Percentiles rank a stretch among this genome's conserved stretches.
Conservation (phyloP, 2,113 vertebrate genomes). For the Prolemur simus region DNA sequence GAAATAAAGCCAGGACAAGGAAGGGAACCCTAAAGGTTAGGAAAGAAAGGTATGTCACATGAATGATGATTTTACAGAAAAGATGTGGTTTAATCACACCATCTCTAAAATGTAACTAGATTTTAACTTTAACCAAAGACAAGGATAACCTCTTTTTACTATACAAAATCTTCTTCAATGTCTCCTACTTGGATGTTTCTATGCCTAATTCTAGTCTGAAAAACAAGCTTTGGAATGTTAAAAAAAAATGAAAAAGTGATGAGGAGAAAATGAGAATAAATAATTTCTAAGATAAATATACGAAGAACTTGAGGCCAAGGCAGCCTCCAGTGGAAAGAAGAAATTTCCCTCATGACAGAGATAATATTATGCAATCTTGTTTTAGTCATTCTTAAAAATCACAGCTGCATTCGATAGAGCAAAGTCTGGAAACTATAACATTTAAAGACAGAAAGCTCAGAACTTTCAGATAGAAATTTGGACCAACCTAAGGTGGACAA, state of each 20-base stretch:
- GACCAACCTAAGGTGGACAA: neutral
- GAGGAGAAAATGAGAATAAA: slow-evolving; percentile 8
- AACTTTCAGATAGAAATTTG: neutral
- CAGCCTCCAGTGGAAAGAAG: neutral
- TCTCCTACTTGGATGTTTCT: neutral
- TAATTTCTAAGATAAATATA: slow-evolving; percentile 25
- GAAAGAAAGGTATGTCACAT: neutral
- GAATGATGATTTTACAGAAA: neutral
- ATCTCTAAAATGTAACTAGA: neutral
- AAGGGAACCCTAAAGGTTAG: neutral
- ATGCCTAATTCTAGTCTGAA: neutral
- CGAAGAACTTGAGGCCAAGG: neutral
- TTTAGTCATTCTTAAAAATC: slow-evolving; percentile 33
- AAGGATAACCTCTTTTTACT: neutral
- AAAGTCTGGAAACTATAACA: slow-evolving; percentile 34
- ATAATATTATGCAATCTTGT: neutral
- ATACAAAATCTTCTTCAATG: neutral
- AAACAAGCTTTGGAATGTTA: neutral
- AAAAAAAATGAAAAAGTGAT: neutral
- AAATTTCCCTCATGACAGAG: neutral
- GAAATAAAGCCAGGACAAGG: neutral
- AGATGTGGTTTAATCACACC: neutral
- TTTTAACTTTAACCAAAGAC: slow-evolving; percentile 22
- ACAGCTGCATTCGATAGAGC: neutral
- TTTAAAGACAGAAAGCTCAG: slow-evolving; percentile 25